Conservation (phyloP, 2,888 invertebrate genomes). For the Physocephala rufipes region DNA sequence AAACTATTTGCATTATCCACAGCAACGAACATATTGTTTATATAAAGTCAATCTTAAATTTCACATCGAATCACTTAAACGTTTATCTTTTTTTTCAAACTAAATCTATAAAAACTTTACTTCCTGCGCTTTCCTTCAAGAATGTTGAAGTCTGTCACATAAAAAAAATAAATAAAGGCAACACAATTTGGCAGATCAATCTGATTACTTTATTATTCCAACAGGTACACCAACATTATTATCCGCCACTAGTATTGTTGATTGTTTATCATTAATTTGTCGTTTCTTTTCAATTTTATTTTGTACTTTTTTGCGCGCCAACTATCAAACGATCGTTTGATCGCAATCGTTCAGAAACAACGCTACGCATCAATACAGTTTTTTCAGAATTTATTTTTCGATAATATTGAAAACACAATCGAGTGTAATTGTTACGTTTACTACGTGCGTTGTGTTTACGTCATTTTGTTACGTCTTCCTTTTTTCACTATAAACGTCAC, state of each 20-base stretch:
- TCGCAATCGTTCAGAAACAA: too few species aligned
- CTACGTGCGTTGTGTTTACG: slow-evolving; percentile 24
- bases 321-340: too few species aligned
- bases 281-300: neutral
- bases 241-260: neutral
- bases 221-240: too few species aligned
- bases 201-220: too few species aligned
- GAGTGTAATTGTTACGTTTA: neutral
- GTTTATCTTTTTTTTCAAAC: neutral
- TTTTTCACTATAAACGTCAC: neutral
- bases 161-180: too few species aligned
- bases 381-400: too few species aligned
- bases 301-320: neutral
- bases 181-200: too few species aligned
- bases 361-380: too few species aligned
- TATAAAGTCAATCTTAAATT: neutral
- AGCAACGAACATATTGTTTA: slow-evolving; percentile 61
- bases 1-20: slow-evolving; percentile 63
- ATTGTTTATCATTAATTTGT: neutral
- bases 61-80: neutral
- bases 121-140: too few species aligned
- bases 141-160: neutral
- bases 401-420: too few species aligned
- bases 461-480: slow-evolving; percentile 20
- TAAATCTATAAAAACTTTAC: too few species aligned